Evolutionary conservation across 1,140 invertebrate species (phyloP).

Genomic region (Neotoxoptera formosana): DNA sequence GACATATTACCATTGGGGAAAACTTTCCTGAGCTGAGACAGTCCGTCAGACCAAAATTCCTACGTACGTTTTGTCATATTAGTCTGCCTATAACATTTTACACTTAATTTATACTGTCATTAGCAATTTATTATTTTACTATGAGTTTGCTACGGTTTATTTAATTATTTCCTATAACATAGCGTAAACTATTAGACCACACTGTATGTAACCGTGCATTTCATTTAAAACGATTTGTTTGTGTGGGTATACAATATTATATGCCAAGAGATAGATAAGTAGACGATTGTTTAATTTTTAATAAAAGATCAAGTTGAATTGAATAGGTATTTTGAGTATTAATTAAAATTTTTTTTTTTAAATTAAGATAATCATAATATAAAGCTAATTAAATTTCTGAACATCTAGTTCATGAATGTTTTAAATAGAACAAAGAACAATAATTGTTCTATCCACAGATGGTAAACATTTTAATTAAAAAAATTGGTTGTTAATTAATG

Average conservation of each 20-base stretch:
- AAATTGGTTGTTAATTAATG: neutral
- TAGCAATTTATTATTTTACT: too few species aligned
- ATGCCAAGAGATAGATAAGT: too few species aligned
- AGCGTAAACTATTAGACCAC: too few species aligned
- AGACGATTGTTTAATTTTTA: neutral
- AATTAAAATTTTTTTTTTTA: neutral
- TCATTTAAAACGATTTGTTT: neutral
- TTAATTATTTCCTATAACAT: too few species aligned
- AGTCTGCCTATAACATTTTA: too few species aligned
- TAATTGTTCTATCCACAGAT: neutral
- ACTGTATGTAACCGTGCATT: neutral
- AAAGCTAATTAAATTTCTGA: neutral
- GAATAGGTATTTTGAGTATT: neutral
- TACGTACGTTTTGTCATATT: too few species aligned
- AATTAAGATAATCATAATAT: neutral
- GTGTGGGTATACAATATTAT: neutral
- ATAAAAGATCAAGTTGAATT: neutral
- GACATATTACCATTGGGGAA: too few species aligned
- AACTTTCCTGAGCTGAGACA: too few species aligned
- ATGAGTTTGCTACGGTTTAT: too few species aligned
- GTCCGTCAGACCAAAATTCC: too few species aligned
- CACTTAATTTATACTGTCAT: too few species aligned
- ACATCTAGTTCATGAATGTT: neutral
- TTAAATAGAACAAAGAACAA: neutral
- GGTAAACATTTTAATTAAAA: neutral